Percentiles rank a stretch among this genome's conserved stretches.
These are phyloP conservation scores for Anthopleura sola DNA, from an alignment of 64 coral and sea anemone species.

Conservation along the genomic window DNA sequence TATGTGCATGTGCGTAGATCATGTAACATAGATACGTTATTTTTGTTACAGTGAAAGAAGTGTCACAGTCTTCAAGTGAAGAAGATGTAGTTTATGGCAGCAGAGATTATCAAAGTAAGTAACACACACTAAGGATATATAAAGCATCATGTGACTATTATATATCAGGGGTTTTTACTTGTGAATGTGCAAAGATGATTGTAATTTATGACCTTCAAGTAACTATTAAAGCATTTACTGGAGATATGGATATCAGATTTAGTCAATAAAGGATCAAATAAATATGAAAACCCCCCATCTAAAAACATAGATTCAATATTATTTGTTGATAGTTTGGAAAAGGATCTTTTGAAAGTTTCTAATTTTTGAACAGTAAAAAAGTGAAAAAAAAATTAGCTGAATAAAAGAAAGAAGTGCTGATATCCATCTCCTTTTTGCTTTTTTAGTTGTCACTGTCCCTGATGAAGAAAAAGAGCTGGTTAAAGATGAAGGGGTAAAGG, in stretches of 20 bases:
- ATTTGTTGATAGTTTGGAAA: not conserved
- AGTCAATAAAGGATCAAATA: not conserved
- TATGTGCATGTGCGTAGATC: no score
- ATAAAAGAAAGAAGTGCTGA: conserved; percentile 17
- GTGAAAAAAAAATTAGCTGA: not conserved
- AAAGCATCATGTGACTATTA: not conserved
- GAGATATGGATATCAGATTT: conserved; percentile 3
- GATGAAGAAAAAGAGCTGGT: conserved; percentile 25
- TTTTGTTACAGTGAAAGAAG: not conserved
- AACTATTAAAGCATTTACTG: conserved; percentile 2
- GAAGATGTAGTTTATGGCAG: not conserved
- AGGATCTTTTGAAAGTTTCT: not conserved
- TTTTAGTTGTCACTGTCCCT: conserved; percentile 18
- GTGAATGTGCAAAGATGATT: not conserved
- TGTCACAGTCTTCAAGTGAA: conserved; percentile 20
- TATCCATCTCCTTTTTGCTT: conserved; percentile 30
- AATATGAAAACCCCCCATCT: not conserved
- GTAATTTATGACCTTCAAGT: not conserved
- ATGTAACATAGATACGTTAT: no score
- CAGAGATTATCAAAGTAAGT: conserved; percentile 28
- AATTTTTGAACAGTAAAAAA: not conserved
- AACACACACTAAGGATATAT: not conserved
- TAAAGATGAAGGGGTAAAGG: conserved; percentile 27
- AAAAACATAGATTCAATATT: not conserved
- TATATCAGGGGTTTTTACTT: not conserved